Conservation (phyloP, 1,140 invertebrate genomes). For the Leptopilina boulardi region DNA sequence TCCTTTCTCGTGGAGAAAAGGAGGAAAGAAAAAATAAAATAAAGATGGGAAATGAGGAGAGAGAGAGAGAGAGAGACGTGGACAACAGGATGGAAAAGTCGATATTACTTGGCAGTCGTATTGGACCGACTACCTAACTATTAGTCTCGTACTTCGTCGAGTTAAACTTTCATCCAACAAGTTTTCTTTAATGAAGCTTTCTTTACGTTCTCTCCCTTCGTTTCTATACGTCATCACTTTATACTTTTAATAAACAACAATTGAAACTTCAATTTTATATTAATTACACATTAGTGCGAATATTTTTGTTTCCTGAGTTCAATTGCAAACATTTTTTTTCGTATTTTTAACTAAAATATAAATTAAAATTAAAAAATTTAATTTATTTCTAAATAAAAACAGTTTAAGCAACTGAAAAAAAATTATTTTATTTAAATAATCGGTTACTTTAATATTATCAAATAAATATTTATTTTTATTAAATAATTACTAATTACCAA, state of each 20-base stretch:
- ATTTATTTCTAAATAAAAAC: too few relatives aligned
- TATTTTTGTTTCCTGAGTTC: not conserved
- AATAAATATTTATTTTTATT: too few relatives aligned
- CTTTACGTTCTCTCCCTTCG: not conserved
- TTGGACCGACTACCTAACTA: not conserved
- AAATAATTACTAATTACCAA: too few relatives aligned
- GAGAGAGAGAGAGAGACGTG: too few relatives aligned
- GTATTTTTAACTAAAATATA: too few relatives aligned
- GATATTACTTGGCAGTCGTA: constrained; percentile 17
- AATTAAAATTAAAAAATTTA: too few relatives aligned
- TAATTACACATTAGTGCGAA: constrained; percentile 48
- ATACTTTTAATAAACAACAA: not conserved
- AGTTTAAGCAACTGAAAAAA: too few relatives aligned
- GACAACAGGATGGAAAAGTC: constrained; percentile 21
- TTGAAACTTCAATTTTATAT: constrained; percentile 48
- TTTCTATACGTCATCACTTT: not conserved
- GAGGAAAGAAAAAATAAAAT: constrained; percentile 1
- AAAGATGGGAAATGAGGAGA: constrained; percentile 2
- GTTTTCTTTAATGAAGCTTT: constrained; percentile 50
- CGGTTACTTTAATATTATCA: too few relatives aligned
- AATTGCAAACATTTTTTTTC: not conserved
- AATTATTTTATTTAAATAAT: too few relatives aligned
- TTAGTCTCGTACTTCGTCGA: not conserved
- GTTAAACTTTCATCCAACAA: constrained; percentile 45
- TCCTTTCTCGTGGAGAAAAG: not conserved